Evolutionary conservation across 2,797 vertebrate species (phyloP).

Genomic region (Salmo trutta): DNA sequence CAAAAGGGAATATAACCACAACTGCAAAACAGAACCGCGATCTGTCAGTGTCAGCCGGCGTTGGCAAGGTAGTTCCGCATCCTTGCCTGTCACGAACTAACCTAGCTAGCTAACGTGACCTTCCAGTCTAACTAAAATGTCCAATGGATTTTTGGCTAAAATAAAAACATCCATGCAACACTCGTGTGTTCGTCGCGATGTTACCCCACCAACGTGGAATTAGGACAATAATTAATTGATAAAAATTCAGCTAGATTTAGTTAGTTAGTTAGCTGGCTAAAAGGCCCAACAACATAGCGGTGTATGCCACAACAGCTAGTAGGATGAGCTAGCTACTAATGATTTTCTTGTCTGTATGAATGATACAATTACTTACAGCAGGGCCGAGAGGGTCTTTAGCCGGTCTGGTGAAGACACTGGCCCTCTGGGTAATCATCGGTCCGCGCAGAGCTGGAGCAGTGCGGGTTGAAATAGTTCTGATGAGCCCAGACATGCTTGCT

Average conservation of each 20-base stretch:
- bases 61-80: no score
- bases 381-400: conserved; percentile 40
- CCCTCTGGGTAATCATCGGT: conserved; percentile 42
- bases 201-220: not conserved
- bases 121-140: not conserved
- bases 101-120: conserved; percentile 1
- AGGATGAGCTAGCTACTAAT: not conserved
- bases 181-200: not conserved
- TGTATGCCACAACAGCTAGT: not conserved
- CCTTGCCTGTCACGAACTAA: not conserved
- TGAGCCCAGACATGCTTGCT: conserved; percentile 50
- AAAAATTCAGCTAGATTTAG: not conserved
- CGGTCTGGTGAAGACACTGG: conserved; percentile 41
- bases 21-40: no score
- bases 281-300: conserved; percentile 1
- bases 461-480: conserved; percentile 43
- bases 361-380: conserved; percentile 37
- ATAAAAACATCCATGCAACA: not conserved
- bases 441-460: conserved; percentile 39
- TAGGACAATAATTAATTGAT: not conserved
- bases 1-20: no score
- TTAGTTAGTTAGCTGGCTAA: not conserved
- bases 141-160: not conserved
- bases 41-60: no score
- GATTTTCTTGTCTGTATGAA: no score